Percentiles rank a stretch among this genome's conserved stretches.
These are phyloP conservation scores for Planiliza haematocheilus DNA, from an alignment of 2,113 vertebrate species.

Conservation along the genomic window DNA sequence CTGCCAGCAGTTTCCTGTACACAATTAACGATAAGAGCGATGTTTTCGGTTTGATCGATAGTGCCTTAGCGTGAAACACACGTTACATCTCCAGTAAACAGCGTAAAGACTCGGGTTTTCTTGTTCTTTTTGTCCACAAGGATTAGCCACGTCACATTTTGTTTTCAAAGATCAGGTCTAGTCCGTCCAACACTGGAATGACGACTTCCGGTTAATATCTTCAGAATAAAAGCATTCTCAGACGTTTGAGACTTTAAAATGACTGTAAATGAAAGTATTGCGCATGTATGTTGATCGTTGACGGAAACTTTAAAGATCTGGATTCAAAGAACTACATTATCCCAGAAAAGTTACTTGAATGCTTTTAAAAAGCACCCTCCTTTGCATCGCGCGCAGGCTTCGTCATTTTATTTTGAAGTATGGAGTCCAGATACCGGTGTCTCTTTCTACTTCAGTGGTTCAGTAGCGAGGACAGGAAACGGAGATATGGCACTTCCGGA, in stretches of 20 bases:
- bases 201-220: background rate
- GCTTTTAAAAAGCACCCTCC: background rate
- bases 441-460: background rate
- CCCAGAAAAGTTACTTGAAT: fast-evolving
- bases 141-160: slow-evolving; percentile 74
- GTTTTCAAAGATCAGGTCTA: slow-evolving; percentile 14
- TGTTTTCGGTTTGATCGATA: background rate
- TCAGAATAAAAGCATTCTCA: slow-evolving; percentile 41
- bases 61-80: fast-evolving
- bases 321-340: background rate
- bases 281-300: no score
- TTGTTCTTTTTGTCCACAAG: background rate
- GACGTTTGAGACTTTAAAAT: fast-evolving
- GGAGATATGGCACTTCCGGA: background rate
- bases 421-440: no score
- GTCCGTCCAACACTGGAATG: fast-evolving
- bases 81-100: background rate
- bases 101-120: background rate
- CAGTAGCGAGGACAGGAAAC: no score
- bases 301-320: no score
- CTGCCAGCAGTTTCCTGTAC: slow-evolving; percentile 1
- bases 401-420: slow-evolving; percentile 18
- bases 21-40: background rate
- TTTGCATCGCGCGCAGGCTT: fast-evolving
- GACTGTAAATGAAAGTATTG: background rate